A percentile compares a stretch with the other conserved stretches of the same genome.
These are phyloP conservation scores for Sinosuthora webbiana DNA, from an alignment of 2,113 vertebrate species.

Conservation along the genomic window DNA sequence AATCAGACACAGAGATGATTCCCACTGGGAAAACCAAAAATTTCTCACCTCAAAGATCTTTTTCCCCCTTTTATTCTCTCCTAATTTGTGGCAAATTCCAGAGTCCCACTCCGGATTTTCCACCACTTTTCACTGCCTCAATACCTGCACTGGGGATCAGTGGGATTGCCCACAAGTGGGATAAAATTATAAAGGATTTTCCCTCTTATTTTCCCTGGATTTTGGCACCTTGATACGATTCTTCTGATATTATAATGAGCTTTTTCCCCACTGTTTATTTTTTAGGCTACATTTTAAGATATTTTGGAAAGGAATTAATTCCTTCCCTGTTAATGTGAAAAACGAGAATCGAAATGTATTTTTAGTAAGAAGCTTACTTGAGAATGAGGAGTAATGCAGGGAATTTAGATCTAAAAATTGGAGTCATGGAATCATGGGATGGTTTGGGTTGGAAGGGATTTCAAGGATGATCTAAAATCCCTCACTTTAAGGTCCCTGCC, in stretches of 20 bases:
- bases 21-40: not conserved
- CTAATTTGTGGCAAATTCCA: not conserved
- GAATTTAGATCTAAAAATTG: not conserved
- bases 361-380: not conserved
- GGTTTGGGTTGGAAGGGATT: not conserved
- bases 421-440: not conserved
- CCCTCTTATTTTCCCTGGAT: fast-evolving
- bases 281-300: not conserved
- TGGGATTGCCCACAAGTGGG: not conserved
- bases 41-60: fast-evolving
- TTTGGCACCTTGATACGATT: not conserved
- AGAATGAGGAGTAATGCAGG: not conserved
- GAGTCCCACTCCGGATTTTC: not conserved
- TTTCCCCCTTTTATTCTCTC: not conserved
- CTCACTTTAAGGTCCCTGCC: not conserved
- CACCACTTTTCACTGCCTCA: not conserved
- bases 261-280: not conserved
- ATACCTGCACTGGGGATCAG: fast-evolving
- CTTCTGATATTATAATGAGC: not conserved
- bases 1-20: not conserved
- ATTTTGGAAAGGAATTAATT: not conserved
- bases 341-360: not conserved
- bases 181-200: not conserved
- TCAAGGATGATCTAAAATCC: too few species aligned
- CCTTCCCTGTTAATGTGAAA: not conserved